phyloP scores from a whole-genome alignment of 2,888 invertebrate genomes.

The Hofmannophila pseudospretella region DNA sequence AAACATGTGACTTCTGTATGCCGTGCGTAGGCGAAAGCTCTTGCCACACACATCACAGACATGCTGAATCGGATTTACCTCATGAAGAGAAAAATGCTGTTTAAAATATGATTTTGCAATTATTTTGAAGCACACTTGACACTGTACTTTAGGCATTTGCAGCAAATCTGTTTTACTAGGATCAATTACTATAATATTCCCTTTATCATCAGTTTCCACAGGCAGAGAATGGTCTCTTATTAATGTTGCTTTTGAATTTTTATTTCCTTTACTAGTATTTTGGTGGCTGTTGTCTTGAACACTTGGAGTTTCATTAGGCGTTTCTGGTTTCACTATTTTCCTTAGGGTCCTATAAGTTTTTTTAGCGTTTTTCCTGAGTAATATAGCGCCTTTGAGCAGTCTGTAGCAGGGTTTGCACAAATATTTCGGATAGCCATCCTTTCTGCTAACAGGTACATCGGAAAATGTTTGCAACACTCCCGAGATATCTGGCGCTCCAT shows the following conservation, averaged over 20 bases:
- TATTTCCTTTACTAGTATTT: background rate
- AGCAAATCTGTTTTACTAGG: slow-evolving; percentile 12
- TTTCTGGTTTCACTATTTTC: slow-evolving; percentile 4
- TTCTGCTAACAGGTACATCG: slow-evolving; percentile 15
- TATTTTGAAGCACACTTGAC: slow-evolving; percentile 34
- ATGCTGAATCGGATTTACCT: slow-evolving; percentile 44
- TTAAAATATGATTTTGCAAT: slow-evolving; percentile 42
- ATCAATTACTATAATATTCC: too few relatives aligned
- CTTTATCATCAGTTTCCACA: background rate
- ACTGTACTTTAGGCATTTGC: slow-evolving; percentile 22
- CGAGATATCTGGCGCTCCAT: slow-evolving; percentile 16
- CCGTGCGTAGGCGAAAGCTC: slow-evolving; percentile 34
- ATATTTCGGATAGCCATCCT: slow-evolving; percentile 24
- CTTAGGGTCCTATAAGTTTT: slow-evolving; percentile 12
- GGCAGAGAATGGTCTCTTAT: background rate
- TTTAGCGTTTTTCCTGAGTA: slow-evolving; percentile 24
- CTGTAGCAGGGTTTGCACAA: slow-evolving; percentile 21
- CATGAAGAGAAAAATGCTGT: slow-evolving; percentile 47
- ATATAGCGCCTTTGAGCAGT: slow-evolving; percentile 20
- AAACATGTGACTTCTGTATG: slow-evolving; percentile 32
- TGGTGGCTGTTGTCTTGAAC: background rate
- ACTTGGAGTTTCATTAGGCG: too few relatives aligned
- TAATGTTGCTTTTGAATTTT: background rate
- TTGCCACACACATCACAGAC: slow-evolving; percentile 54
- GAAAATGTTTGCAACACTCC: slow-evolving; percentile 18